Conservation (phyloP, 2,797 vertebrate species). For the Peromyscus nudipes region DNA sequence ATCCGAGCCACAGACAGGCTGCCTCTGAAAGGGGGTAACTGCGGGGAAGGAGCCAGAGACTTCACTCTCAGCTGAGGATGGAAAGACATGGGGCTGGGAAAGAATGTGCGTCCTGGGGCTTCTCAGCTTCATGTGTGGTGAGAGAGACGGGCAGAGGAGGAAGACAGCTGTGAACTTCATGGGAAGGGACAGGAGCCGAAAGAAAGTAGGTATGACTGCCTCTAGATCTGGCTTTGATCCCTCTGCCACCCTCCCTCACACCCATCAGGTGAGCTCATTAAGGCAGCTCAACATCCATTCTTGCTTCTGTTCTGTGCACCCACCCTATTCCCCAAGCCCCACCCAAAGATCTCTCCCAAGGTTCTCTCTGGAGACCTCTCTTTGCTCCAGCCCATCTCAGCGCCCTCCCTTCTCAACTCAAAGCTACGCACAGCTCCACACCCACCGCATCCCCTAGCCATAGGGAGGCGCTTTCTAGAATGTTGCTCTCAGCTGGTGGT, state of each 20-base stretch:
- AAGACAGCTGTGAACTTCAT: not conserved
- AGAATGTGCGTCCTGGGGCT: not conserved
- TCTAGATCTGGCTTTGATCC: not conserved
- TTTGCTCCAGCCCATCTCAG: not conserved
- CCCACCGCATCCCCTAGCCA: not conserved
- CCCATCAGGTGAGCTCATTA: rapidly evolving
- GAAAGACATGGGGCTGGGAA: not conserved
- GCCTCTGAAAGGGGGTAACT: not conserved
- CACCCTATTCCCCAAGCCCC: not conserved
- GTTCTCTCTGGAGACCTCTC: not conserved
- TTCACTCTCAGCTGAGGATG: not conserved
- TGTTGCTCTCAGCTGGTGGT: not conserved
- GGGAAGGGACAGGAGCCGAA: not conserved
- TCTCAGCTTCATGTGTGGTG: not conserved
- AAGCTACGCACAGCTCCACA: not conserved
- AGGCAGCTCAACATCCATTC: no score
- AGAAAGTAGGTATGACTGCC: not conserved
- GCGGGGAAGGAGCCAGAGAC: not conserved
- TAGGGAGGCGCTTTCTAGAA: not conserved
- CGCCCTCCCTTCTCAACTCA: not conserved
- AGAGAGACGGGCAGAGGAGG: not conserved
- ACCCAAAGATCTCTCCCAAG: not conserved
- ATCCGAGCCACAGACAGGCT: not conserved
- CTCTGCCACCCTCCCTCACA: not conserved
- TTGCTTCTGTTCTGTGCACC: not conserved